Evolutionary conservation across 2,113 vertebrate genomes (phyloP).

Genomic region (Turnix velox): DNA sequence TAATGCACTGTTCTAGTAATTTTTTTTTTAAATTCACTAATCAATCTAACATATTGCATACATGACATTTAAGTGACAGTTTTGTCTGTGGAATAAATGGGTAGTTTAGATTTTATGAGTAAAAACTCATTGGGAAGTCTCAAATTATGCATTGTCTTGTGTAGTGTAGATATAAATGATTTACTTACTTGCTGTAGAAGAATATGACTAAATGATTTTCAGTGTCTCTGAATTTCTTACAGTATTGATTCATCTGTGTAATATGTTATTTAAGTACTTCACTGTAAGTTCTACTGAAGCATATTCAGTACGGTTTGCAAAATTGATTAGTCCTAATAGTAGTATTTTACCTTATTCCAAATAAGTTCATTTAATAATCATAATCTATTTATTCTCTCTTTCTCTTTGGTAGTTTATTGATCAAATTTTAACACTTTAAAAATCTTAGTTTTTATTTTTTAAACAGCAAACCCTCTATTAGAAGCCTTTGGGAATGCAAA

Average conservation of each 20-base stretch:
- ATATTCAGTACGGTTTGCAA: background rate
- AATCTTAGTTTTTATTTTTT: background rate
- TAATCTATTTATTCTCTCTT: background rate
- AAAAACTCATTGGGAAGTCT: background rate
- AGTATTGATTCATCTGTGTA: background rate
- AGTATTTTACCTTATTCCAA: background rate
- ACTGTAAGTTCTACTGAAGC: background rate
- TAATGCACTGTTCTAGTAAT: background rate
- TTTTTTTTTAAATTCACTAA: background rate
- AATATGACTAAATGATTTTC: background rate
- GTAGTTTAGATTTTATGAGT: background rate
- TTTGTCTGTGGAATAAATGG: background rate
- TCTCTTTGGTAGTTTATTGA: background rate
- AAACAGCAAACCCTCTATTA: slow-evolving; percentile 90
- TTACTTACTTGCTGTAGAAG: background rate
- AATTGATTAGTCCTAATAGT: background rate
- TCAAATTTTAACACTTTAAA: background rate
- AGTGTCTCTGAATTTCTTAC: background rate
- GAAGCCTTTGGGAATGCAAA: slow-evolving; percentile 98
- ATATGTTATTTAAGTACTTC: background rate
- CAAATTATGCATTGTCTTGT: background rate
- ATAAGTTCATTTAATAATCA: background rate
- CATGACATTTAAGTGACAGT: slow-evolving; percentile 40
- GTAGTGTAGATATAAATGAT: background rate
- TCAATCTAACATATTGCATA: background rate